Percentiles rank a stretch among this genome's conserved stretches.
Evolutionary conservation across 2,797 vertebrate genomes (phyloP).

Genomic region (Odontamblyopus rebecca): DNA sequence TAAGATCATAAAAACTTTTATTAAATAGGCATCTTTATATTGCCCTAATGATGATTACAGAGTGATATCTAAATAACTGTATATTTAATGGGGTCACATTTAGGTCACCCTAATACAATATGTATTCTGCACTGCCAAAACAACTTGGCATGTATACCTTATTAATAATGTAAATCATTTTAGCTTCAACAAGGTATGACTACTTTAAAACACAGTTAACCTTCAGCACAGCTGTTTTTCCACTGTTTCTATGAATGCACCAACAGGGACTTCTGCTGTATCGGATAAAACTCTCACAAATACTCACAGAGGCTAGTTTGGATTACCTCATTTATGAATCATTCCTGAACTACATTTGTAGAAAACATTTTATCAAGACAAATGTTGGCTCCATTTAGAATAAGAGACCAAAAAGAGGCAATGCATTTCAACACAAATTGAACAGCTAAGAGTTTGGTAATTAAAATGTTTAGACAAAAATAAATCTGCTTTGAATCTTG

Average conservation of each 20-base stretch:
- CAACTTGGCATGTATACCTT: background rate
- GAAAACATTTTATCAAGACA: slow-evolving; percentile 1
- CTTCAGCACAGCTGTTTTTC: slow-evolving; percentile 32
- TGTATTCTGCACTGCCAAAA: background rate
- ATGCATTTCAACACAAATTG: background rate
- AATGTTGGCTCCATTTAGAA: slow-evolving; percentile 27
- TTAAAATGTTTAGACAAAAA: slow-evolving; percentile 5
- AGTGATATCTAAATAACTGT: slow-evolving; percentile 14
- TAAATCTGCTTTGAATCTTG: slow-evolving; percentile 20
- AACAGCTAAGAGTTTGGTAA: background rate
- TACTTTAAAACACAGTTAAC: slow-evolving; percentile 1
- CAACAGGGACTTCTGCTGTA: slow-evolving; percentile 44
- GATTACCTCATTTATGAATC: slow-evolving; percentile 46
- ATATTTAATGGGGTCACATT: slow-evolving; percentile 38
- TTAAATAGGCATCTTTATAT: background rate
- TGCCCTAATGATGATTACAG: background rate
- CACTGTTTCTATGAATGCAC: slow-evolving; percentile 20
- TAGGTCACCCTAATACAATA: slow-evolving; percentile 42
- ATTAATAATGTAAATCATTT: background rate
- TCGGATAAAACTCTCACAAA: slow-evolving; percentile 48
- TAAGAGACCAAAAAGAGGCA: background rate
- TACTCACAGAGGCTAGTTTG: slow-evolving; percentile 30
- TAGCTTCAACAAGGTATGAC: background rate
- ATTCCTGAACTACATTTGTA: slow-evolving; percentile 27
- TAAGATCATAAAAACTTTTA: background rate